These are phyloP conservation scores for Eumacrocentrus americanus DNA, from an alignment of 2,888 invertebrate species.

Conservation along the genomic window DNA sequence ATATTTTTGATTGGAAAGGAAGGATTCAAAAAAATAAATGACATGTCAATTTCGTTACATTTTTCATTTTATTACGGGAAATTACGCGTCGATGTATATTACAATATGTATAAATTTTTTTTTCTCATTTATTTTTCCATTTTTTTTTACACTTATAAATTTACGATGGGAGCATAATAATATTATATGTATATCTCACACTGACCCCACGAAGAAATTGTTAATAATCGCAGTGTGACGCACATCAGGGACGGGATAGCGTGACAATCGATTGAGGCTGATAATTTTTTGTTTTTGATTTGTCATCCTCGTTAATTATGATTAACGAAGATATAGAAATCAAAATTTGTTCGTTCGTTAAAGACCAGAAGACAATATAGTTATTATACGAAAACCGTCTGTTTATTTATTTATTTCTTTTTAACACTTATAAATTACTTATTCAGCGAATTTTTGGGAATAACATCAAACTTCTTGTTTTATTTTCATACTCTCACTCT, in stretches of 20 bases:
- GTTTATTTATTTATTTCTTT: too few species aligned
- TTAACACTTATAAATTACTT: conserved; percentile 29
- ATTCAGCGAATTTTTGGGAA: conserved; percentile 38
- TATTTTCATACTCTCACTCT: conserved; percentile 18
- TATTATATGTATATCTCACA: not conserved
- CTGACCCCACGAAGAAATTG: conserved; percentile 6
- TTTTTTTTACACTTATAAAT: not conserved
- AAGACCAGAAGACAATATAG: too few species aligned
- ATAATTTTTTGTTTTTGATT: not conserved
- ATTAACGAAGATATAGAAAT: too few species aligned
- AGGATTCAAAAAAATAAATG: not conserved
- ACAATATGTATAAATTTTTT: conserved; percentile 16
- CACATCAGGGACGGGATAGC: conserved; percentile 4
- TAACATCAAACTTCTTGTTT: conserved; percentile 16
- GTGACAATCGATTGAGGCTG: not conserved
- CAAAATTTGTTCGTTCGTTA: not conserved
- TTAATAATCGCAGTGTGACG: not conserved
- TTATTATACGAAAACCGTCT: too few species aligned
- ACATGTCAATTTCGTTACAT: not conserved
- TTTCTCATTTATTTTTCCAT: not conserved
- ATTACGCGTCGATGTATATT: not conserved
- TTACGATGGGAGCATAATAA: conserved; percentile 5
- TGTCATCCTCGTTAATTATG: not conserved
- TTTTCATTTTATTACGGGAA: conserved; percentile 6
- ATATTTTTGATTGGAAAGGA: not conserved